These are phyloP conservation scores for Arenaria interpres DNA, from an alignment of 2,113 vertebrate genomes.

Conservation along the genomic window DNA sequence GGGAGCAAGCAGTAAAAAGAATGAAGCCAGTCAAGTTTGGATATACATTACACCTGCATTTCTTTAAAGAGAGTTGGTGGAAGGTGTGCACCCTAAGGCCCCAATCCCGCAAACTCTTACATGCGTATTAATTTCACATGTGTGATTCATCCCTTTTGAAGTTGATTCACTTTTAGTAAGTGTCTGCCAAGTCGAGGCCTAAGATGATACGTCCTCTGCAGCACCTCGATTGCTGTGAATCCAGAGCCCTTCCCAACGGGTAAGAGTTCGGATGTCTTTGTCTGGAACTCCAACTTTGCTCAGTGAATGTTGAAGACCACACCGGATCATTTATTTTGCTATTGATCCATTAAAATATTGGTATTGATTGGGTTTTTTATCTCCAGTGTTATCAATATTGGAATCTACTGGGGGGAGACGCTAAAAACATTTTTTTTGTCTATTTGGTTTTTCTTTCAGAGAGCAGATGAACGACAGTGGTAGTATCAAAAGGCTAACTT, in stretches of 20 bases:
- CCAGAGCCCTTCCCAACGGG: neutral
- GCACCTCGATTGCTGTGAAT: neutral
- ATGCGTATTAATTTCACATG: conserved; percentile 40
- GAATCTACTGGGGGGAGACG: neutral
- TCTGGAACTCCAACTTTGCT: neutral
- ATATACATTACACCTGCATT: conserved; percentile 51
- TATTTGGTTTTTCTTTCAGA: neutral
- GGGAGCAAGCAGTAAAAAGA: conserved; percentile 38
- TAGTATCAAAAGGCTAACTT: neutral
- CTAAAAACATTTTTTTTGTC: neutral
- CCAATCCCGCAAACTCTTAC: conserved; percentile 14
- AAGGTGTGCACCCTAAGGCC: conserved; percentile 57
- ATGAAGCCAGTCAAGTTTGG: conserved; percentile 60
- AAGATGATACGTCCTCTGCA: neutral
- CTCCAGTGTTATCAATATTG: neutral
- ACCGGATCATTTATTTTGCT: neutral
- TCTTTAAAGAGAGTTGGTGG: conserved; percentile 50
- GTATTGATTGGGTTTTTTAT: neutral
- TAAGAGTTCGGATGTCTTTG: neutral
- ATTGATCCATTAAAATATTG: neutral
- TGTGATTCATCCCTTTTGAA: conserved; percentile 60
- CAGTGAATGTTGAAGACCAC: neutral
- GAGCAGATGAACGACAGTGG: neutral
- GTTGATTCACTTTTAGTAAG: neutral
- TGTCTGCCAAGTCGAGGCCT: conserved; percentile 29